phyloP scores from a whole-genome alignment of 2,113 vertebrate genomes.

The Pollimyrus isidori region DNA sequence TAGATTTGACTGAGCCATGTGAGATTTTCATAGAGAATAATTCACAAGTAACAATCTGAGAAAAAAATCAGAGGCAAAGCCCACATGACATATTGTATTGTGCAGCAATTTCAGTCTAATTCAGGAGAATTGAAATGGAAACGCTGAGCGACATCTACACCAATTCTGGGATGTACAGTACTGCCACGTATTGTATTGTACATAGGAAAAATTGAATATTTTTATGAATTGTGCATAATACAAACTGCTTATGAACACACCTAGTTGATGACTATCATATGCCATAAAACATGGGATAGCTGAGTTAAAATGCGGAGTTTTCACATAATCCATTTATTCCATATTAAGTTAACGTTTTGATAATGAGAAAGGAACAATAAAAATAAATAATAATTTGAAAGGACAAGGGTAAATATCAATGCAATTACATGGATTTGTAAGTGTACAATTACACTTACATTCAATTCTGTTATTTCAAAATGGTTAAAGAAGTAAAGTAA shows the following conservation, averaged over 20 bases:
- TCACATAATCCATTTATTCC: background rate
- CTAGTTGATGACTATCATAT: background rate
- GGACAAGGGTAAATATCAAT: background rate
- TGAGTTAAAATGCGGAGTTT: background rate
- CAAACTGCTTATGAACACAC: background rate
- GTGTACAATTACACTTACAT: background rate
- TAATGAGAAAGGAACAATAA: background rate
- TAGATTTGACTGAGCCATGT: background rate
- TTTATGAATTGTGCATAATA: background rate
- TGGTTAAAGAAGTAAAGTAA: background rate
- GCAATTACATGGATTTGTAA: background rate
- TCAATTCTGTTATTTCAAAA: background rate
- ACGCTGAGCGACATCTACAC: background rate
- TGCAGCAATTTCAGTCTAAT: background rate
- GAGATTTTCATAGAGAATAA: background rate
- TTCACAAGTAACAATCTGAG: background rate
- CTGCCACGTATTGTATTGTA: background rate
- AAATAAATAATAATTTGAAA: background rate
- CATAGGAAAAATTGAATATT: background rate
- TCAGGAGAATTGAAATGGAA: background rate
- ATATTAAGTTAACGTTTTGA: background rate
- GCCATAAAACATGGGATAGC: background rate
- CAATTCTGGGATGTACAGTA: background rate
- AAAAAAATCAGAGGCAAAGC: background rate
- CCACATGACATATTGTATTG: background rate